Conservation (phyloP, 2,888 invertebrate genomes). For the Machimus atricapillus region DNA sequence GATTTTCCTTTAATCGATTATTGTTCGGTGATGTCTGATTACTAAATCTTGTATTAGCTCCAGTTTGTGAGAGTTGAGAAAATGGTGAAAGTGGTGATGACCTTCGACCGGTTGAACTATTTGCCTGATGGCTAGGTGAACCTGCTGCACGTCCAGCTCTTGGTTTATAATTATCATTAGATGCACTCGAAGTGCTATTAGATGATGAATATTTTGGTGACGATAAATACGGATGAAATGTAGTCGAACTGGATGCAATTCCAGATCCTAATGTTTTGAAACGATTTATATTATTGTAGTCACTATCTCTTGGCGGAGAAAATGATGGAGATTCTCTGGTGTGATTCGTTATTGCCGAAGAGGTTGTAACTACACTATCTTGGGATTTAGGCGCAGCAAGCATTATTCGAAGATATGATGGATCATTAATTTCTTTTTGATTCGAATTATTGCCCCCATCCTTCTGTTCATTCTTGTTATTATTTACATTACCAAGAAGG, state of each 20-base stretch:
- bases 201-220: conserved; percentile 51
- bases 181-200: conserved; percentile 49
- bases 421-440: conserved; percentile 59
- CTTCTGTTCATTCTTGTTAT: conserved; percentile 50
- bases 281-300: conserved; percentile 39
- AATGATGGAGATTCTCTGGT: conserved; percentile 44
- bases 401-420: conserved; percentile 56
- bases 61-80: conserved; percentile 19
- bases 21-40: conserved; percentile 32
- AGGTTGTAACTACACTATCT: conserved; percentile 49
- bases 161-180: conserved; percentile 47
- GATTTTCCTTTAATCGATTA: conserved; percentile 19
- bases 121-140: conserved; percentile 49
- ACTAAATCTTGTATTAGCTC: neutral
- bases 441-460: conserved; percentile 57
- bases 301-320: conserved; percentile 38
- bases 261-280: conserved; percentile 44
- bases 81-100: conserved; percentile 49
- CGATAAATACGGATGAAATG: conserved; percentile 49
- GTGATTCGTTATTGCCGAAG: conserved; percentile 36
- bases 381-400: conserved; percentile 63
- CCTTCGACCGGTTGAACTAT: conserved; percentile 56
- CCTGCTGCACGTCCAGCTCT: conserved; percentile 48
- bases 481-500: conserved; percentile 68
- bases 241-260: conserved; percentile 42